Conservation (phyloP, 2,113 vertebrate genomes). For the Gobio gobio region DNA sequence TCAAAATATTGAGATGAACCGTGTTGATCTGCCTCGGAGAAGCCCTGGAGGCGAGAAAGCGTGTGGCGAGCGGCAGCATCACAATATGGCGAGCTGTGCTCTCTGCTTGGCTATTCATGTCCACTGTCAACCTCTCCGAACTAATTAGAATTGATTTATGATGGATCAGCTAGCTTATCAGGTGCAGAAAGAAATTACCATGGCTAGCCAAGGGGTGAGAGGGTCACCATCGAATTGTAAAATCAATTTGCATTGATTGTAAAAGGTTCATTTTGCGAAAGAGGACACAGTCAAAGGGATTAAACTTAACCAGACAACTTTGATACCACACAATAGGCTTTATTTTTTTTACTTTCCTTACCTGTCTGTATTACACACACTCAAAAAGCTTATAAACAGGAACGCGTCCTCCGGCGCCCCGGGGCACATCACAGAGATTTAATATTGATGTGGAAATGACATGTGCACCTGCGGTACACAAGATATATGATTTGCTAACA, state of each 20-base stretch:
- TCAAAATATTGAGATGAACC: constrained; percentile 15
- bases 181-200: constrained; percentile 94
- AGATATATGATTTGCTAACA: no score
- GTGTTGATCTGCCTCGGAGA: neutral
- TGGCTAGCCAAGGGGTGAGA: constrained; percentile 87
- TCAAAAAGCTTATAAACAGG: constrained; percentile 40
- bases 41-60: neutral
- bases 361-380: constrained; percentile 52
- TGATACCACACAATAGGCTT: constrained; percentile 80
- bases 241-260: constrained; percentile 99
- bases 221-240: constrained; percentile 96
- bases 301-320: constrained; percentile 93
- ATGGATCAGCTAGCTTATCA: constrained; percentile 98
- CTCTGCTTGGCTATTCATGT: constrained; percentile 75
- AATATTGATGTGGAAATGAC: constrained; percentile 47
- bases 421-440: constrained; percentile 36
- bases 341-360: constrained; percentile 50
- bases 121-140: constrained; percentile 79
- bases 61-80: neutral
- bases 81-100: constrained; percentile 57
- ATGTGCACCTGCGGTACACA: neutral
- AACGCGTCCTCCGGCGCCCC: neutral
- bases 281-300: constrained; percentile 86
- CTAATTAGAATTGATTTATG: constrained; percentile 99
- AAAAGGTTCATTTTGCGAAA: constrained; percentile 97